phyloP scores from a whole-genome alignment of 1,140 invertebrate species.

The Anoplophora glabripennis region DNA sequence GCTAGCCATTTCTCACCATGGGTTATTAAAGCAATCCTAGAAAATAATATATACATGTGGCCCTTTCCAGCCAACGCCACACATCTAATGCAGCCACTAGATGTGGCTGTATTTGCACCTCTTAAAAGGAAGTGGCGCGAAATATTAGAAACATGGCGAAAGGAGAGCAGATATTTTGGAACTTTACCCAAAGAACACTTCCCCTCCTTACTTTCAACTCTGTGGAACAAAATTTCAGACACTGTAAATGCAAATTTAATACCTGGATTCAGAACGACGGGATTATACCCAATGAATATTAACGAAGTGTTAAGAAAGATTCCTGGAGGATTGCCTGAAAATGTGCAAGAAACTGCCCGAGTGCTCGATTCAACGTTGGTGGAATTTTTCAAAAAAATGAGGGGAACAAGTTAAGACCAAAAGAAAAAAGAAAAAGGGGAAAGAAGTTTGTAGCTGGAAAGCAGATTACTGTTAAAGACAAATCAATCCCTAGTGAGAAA shows the following conservation, averaged over 20 bases:
- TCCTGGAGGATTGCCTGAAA: constrained; percentile 6
- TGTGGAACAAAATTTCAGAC: constrained; percentile 5
- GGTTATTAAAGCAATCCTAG: constrained; percentile 10
- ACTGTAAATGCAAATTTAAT: constrained; percentile 2
- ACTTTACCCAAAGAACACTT: constrained; percentile 1
- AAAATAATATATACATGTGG: constrained; percentile 7
- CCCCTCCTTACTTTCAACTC: not conserved
- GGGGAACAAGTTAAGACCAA: constrained; percentile 9
- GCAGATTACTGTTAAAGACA: constrained; percentile 8
- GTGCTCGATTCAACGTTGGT: constrained; percentile 13
- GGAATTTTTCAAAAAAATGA: constrained; percentile 10
- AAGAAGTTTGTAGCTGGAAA: constrained; percentile 17
- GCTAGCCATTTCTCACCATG: constrained; percentile 1
- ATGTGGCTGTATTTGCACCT: constrained; percentile 24
- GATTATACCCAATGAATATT: not conserved
- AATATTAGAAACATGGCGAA: no score
- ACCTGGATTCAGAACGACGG: not conserved
- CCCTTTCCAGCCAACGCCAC: constrained; percentile 26
- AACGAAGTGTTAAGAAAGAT: constrained; percentile 13
- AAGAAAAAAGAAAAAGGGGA: constrained; percentile 11
- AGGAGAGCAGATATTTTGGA: no score
- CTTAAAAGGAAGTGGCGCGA: no score
- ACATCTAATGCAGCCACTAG: constrained; percentile 36
- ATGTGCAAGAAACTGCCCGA: constrained; percentile 11
- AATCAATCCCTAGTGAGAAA: not conserved